Evolutionary conservation across 2,113 vertebrate species (phyloP).

Genomic region (Phainopepla nitens): DNA sequence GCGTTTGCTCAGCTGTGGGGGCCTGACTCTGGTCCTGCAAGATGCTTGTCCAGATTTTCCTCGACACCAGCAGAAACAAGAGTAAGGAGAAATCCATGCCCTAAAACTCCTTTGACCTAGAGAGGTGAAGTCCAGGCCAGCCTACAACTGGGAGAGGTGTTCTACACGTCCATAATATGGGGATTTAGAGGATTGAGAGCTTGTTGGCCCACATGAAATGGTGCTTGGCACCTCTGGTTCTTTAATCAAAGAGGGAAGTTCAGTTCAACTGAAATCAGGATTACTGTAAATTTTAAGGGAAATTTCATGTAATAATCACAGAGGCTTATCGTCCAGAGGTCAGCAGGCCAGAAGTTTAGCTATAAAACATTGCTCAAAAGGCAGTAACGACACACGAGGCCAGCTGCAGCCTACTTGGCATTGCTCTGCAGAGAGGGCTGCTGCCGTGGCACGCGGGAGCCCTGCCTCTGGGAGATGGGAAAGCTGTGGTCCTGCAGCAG

Average conservation of each 20-base stretch:
- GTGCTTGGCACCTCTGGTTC: neutral
- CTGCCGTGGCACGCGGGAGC: neutral
- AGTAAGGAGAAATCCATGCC: neutral
- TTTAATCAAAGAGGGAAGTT: neutral
- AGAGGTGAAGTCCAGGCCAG: neutral
- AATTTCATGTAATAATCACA: conserved; percentile 6
- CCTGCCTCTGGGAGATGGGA: neutral
- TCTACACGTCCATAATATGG: neutral
- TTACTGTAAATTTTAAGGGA: neutral
- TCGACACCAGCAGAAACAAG: neutral
- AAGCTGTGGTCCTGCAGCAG: neutral
- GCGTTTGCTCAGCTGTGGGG: neutral
- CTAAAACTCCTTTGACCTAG: neutral
- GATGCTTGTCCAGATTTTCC: neutral
- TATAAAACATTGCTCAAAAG: neutral
- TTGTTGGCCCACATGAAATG: neutral
- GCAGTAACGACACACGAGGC: neutral
- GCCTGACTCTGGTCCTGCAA: neutral
- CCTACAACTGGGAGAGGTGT: neutral
- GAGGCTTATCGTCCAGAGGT: neutral
- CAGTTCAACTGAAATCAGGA: neutral
- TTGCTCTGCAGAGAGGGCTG: neutral
- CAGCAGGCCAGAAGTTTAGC: conserved; percentile 14
- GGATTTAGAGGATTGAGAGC: neutral
- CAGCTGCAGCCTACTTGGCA: neutral